Evolutionary conservation across 2,888 invertebrate genomes (phyloP), one percentile per base, ranked within the genome.

Genomic region (Pyralis farinalis): DNA sequence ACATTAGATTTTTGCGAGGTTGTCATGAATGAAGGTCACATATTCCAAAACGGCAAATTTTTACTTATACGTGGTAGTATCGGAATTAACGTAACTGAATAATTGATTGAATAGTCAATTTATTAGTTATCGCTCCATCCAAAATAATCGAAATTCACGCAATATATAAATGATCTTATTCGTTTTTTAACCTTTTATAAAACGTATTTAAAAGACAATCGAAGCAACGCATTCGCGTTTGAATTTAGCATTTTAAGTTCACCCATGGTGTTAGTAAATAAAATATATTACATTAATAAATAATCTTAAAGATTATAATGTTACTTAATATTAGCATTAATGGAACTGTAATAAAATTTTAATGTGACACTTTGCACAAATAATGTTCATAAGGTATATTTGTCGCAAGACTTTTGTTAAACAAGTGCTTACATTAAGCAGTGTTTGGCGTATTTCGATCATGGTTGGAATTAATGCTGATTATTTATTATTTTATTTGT

Each of bases 351-450:
- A 57, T 53, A 54, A 57, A 65, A 61, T 61, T 41, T 49, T 61
- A 62, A 51, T 53, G 57, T 64, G 49, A 62, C 57, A 57, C 52
- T 61, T 50, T 58, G 71, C 71, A 71, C 76, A 73, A 74, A 58
- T 53, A 55, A 53, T 32, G 37, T 22, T 12, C 8, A 34, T 37
- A 32, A 42, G 38, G 44, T 35, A 49, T 51, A 45, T 56, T 53
- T 47, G 52, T 53, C 49, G 46, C 43, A 38, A 51, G 49, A 51
- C 51, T 49, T 50, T 54, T 61, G 55, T 70, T 63, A 58, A 71
- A 67, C 66, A 68, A 66, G 58, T 70, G 61, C 68, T 70, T 71
- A 69, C 63, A 66, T 65, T 73, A 69, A 66, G 65, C 69, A 64
- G 62, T 66, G 63, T 68, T 68, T 64, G 67, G 53, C 53, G 30